phyloP scores from a whole-genome alignment of 2,113 vertebrate species.

The Lasiurus cinereus region DNA sequence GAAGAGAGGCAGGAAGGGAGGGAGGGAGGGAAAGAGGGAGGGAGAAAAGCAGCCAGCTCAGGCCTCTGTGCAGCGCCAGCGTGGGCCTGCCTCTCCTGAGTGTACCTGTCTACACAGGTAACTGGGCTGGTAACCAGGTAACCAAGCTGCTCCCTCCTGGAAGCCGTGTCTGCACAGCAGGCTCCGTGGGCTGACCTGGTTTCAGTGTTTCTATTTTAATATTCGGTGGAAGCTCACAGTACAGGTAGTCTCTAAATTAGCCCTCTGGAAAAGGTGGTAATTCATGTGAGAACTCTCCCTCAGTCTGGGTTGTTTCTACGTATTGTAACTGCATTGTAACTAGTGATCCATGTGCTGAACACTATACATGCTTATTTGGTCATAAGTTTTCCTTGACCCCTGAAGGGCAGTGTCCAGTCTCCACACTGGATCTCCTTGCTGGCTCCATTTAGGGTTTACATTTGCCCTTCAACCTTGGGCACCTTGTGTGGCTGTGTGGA shows the following conservation, averaged over 20 bases:
- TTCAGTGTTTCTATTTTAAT: not conserved
- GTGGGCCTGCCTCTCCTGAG: not conserved
- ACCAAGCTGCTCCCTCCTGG: fast-evolving
- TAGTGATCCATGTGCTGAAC: not conserved
- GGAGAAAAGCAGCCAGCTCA: fast-evolving
- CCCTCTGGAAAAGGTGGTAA: not conserved
- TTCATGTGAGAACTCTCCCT: not conserved
- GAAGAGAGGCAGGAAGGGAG: no score
- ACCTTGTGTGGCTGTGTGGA: fast-evolving
- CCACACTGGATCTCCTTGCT: fast-evolving
- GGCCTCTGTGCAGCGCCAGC: fast-evolving
- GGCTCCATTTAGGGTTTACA: not conserved
- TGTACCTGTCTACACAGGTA: not conserved
- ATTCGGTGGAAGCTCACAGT: not conserved
- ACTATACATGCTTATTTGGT: fast-evolving
- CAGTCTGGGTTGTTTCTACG: not conserved
- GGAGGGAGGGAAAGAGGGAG: no score
- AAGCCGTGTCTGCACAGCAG: fast-evolving
- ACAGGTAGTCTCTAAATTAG: not conserved
- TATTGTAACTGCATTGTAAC: no score
- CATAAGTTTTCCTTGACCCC: not conserved
- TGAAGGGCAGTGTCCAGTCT: no score
- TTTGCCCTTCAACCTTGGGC: no score
- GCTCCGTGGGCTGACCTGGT: not conserved
- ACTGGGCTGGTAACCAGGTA: not conserved